Conservation (phyloP, 1,140 invertebrate species). For the Calosoma granatense region DNA sequence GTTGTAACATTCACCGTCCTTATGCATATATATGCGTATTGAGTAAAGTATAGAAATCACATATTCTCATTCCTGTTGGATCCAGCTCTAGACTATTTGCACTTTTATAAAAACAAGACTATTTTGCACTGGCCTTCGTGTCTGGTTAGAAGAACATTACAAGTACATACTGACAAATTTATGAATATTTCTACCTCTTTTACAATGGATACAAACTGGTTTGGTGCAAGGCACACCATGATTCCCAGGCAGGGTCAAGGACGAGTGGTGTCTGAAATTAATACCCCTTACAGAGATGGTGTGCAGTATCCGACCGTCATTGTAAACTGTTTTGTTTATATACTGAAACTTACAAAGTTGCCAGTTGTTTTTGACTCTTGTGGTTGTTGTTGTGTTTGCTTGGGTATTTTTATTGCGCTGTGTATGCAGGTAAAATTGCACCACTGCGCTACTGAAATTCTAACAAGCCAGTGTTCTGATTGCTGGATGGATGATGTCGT, state of each 20-base stretch:
- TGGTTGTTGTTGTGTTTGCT: not conserved
- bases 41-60: no score
- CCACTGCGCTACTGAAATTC: no score
- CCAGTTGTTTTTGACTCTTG: not conserved
- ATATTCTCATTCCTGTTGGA: not conserved
- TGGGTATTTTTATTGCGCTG: not conserved
- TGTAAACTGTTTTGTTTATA: not conserved
- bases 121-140: no score
- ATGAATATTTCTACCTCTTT: not conserved
- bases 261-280: not conserved
- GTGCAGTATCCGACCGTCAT: not conserved
- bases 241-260: not conserved
- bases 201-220: not conserved
- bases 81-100: not conserved
- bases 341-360: not conserved
- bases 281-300: not conserved
- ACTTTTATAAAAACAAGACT: no score
- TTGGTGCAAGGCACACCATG: not conserved
- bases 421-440: not conserved
- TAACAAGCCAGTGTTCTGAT: no score
- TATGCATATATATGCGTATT: not conserved
- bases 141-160: not conserved
- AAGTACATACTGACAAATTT: not conserved
- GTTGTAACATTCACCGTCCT: not conserved
- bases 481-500: no score